Evolutionary conservation across 2,888 invertebrate genomes (phyloP).

Genomic region (Acleris sparsana): DNA sequence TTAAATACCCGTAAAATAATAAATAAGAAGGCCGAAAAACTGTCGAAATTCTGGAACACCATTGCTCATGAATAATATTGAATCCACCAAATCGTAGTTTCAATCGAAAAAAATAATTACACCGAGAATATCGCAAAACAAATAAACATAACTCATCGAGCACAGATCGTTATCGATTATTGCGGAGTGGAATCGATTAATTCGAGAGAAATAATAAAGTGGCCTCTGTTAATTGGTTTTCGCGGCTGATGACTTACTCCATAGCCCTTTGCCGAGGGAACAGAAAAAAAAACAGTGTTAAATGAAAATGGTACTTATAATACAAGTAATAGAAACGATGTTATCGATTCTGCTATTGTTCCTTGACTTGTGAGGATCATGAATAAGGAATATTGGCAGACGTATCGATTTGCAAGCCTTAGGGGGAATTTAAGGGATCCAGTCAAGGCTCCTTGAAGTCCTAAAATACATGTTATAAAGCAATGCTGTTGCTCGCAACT

Average conservation of each 20-base stretch:
- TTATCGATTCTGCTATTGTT: too few species aligned
- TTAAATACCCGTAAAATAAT: background rate
- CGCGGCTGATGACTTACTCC: constrained; percentile 67
- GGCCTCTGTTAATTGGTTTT: constrained; percentile 75
- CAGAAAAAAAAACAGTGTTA: too few species aligned
- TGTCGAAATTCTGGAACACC: constrained; percentile 22
- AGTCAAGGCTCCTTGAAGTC: too few species aligned
- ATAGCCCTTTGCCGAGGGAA: constrained; percentile 32
- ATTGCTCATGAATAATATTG: constrained; percentile 47
- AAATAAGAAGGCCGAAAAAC: background rate
- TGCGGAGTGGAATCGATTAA: constrained; percentile 76
- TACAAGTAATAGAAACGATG: background rate
- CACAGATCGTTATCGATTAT: constrained; percentile 74
- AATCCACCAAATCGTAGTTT: constrained; percentile 43
- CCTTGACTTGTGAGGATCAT: too few species aligned
- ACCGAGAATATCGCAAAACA: constrained; percentile 63
- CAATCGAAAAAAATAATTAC: constrained; percentile 51
- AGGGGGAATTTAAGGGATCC: too few species aligned
- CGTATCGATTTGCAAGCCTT: too few species aligned
- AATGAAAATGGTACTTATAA: constrained; percentile 33
- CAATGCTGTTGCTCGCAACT: too few species aligned
- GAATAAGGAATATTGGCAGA: too few species aligned
- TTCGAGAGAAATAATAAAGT: constrained; percentile 69
- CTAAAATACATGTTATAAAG: too few species aligned
- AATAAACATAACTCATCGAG: constrained; percentile 74